A percentile compares a stretch with the other conserved stretches of the same genome.
These are phyloP conservation scores for Centropus bengalensis DNA, from an alignment of 2,113 vertebrate species.

Conservation along the genomic window DNA sequence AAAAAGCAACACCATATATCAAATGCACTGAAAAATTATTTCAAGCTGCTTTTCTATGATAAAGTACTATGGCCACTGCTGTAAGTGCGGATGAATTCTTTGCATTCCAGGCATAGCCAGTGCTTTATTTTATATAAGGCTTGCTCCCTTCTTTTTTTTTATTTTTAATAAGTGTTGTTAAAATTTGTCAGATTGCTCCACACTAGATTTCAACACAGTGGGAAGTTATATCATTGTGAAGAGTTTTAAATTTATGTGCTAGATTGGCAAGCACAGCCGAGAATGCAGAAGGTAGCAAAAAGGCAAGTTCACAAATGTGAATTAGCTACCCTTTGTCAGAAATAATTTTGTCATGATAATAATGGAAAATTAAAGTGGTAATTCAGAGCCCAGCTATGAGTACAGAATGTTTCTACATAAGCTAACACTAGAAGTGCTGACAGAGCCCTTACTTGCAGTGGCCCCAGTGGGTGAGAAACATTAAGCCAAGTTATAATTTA, in stretches of 20 bases:
- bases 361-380: not conserved
- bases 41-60: conserved; percentile 51
- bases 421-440: rapidly evolving
- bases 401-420: not conserved
- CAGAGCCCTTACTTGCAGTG: not conserved
- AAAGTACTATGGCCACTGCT: conserved; percentile 18
- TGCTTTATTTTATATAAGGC: conserved; percentile 33
- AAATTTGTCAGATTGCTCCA: not conserved
- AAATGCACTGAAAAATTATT: conserved; percentile 42
- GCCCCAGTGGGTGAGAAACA: not conserved
- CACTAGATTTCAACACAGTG: not conserved
- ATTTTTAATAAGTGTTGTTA: conserved; percentile 26
- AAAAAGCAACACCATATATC: conserved; percentile 43
- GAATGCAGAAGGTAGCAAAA: not conserved
- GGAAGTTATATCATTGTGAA: no score
- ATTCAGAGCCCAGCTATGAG: not conserved
- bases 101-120: conserved; percentile 15
- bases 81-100: conserved; percentile 8
- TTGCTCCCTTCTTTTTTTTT: not conserved
- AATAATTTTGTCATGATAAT: not conserved
- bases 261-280: not conserved
- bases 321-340: conserved; percentile 11
- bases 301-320: not conserved
- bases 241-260: no score
- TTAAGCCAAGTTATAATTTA: not conserved